Percentiles rank a stretch among this genome's conserved stretches.
phyloP scores from a whole-genome alignment of 2,888 invertebrate genomes.

The Apodemia zela region DNA sequence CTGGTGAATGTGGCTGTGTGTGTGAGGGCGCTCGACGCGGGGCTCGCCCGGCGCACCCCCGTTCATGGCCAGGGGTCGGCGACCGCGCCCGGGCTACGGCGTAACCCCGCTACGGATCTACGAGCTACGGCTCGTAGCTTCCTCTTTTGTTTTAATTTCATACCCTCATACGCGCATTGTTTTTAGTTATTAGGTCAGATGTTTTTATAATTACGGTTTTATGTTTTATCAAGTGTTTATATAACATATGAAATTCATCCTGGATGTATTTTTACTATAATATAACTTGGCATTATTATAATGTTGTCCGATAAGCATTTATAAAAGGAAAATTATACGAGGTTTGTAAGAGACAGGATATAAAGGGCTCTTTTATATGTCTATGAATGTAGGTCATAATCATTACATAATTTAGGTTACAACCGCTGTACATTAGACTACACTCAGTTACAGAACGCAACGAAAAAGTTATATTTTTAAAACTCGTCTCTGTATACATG shows the following conservation, averaged over 20 bases:
- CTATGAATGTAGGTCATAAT: no score
- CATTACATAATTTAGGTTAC: no score
- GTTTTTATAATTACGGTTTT: slow-evolving; percentile 27
- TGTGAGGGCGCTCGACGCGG: slow-evolving; percentile 41
- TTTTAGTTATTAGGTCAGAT: slow-evolving; percentile 61
- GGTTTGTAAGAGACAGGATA: no score
- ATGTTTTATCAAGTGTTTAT: not conserved
- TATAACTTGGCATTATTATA: not conserved
- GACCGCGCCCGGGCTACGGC: slow-evolving; percentile 75
- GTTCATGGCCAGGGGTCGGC: slow-evolving; percentile 80
- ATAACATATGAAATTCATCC: slow-evolving; percentile 6
- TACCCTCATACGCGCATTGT: slow-evolving; percentile 36
- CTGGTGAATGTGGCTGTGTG: slow-evolving; percentile 26
- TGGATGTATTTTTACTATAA: not conserved
- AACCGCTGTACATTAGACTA: no score
- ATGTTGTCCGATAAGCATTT: no score
- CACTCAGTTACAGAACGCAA: no score
- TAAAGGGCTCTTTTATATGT: no score
- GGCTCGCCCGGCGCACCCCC: slow-evolving; percentile 62
- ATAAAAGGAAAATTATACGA: no score
- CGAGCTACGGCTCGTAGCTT: slow-evolving; percentile 65
- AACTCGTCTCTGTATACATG: no score
- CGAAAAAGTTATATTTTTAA: no score
- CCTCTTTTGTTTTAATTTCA: slow-evolving; percentile 62
- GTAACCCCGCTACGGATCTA: slow-evolving; percentile 69